Conservation (phyloP, 2,797 vertebrate species). For the Balearica regulorum region DNA sequence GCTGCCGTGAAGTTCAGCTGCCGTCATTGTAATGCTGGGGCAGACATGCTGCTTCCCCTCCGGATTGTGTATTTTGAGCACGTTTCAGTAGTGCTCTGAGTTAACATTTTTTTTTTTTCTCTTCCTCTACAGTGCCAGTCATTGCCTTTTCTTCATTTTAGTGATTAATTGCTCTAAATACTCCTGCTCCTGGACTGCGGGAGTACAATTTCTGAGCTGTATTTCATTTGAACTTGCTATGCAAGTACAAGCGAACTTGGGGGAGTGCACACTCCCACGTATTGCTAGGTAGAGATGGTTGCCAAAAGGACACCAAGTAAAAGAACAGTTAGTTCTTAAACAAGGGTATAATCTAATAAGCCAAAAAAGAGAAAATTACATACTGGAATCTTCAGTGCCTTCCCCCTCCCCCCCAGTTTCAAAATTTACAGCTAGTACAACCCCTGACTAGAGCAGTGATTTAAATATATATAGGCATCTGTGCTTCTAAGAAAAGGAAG, state of each 20-base stretch:
- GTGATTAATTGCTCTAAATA: slow-evolving; percentile 78
- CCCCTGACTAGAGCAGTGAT: slow-evolving; percentile 39
- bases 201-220: slow-evolving; percentile 47
- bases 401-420: background rate
- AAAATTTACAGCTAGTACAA: slow-evolving; percentile 47
- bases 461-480: slow-evolving; percentile 62
- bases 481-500: slow-evolving; percentile 59
- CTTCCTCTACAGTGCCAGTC: slow-evolving; percentile 61
- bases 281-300: slow-evolving; percentile 64
- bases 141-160: slow-evolving; percentile 70
- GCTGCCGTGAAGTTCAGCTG: background rate
- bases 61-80: slow-evolving; percentile 61
- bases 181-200: slow-evolving; percentile 53
- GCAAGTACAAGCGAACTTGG: slow-evolving; percentile 53
- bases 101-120: slow-evolving; percentile 23
- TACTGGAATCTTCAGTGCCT: slow-evolving; percentile 47
- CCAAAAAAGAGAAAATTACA: slow-evolving; percentile 50
- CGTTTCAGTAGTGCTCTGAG: slow-evolving; percentile 68
- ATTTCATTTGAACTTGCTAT: slow-evolving; percentile 60
- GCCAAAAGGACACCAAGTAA: slow-evolving; percentile 66
- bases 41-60: background rate
- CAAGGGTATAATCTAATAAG: slow-evolving; percentile 70
- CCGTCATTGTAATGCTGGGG: background rate
- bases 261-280: slow-evolving; percentile 63
- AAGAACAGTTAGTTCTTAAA: slow-evolving; percentile 69